Evolutionary conservation across 2,113 vertebrate species (phyloP).

Genomic region (Proterorhinus semilunaris): DNA sequence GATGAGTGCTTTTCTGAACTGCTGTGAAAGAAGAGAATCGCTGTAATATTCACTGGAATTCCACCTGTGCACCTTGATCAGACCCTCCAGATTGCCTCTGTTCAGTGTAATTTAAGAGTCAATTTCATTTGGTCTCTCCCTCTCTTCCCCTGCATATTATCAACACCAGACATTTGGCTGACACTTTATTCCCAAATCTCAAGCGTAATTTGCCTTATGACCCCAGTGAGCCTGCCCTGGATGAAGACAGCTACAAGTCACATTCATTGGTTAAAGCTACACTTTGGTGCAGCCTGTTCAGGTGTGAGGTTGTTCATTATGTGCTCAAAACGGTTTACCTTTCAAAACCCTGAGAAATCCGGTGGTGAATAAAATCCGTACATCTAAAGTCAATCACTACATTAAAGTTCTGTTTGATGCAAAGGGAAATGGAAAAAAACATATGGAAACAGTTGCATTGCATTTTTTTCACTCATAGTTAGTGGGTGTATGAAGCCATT

Average conservation of each 20-base stretch:
- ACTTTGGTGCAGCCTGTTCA: not conserved
- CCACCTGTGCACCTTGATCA: not conserved
- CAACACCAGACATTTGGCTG: not conserved
- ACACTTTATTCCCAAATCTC: not conserved
- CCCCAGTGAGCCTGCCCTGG: not conserved
- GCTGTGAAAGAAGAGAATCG: constrained; percentile 28
- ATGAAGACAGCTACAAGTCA: constrained; percentile 10
- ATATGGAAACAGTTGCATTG: too few species aligned
- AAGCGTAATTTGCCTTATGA: constrained; percentile 1
- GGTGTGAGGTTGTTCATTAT: too few species aligned
- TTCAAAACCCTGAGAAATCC: too few species aligned
- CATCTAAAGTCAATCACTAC: too few species aligned
- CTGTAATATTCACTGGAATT: constrained; percentile 11
- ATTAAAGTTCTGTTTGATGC: too few species aligned
- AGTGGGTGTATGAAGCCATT: too few species aligned
- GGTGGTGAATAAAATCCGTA: too few species aligned
- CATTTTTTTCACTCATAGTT: too few species aligned
- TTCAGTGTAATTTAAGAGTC: not conserved
- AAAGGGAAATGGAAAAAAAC: too few species aligned
- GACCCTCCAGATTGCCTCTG: constrained; percentile 6
- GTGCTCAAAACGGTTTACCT: too few species aligned
- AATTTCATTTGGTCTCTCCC: not conserved
- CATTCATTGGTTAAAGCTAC: constrained; percentile 4
- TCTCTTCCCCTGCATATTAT: not conserved
- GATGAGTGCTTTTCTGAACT: constrained; percentile 17